Base-by-base conservation (phyloP, 2,113 vertebrate species). In the Amblyopsis rosae region DNA sequence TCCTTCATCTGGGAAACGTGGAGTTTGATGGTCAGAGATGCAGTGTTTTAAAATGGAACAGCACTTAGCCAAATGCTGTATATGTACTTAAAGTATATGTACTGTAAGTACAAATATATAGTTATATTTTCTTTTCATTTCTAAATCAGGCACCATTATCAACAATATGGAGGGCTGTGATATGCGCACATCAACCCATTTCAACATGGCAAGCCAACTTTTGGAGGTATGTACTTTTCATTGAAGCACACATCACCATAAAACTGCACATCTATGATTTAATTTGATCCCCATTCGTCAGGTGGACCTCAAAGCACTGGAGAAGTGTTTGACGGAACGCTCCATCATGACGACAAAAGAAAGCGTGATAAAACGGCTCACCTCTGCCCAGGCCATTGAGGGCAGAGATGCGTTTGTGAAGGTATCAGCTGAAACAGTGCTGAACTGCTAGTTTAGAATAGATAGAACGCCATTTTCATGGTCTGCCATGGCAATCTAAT, bases 341-440 rank as follows among this genome's bases (percentile, higher is more conserved):
- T 95, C 94, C 58, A 94, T 99, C 78, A 91, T 93, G 83, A 92
- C 96, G 32, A 91, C 92, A 13, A 95, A 93, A 73, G 98, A 99
- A 73, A 91, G 84, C 0, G 94, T 99, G 65, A 93, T 92, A 79
- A 96, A 91, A 71, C 89, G 88, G 35, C 89, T 98, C 81, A 96
- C 88, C 33, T 62, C 92, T 1, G 45, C 57, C 19, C 96, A 98
- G 88, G 96, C 98, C 3, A 71, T 92, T 17, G 95, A 94, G 13
- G 93, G 95, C 61, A 94, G 93, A 73, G 95, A 99, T 4, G 97
- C 96, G 49, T 96, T 99, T 74, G 93, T 95, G 77, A 99, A 99
- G 93, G 98, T 99, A 17, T 35, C 19, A 46, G 49, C 58, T 35
- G 46, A 60, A 47, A 64, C 32, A 26, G 26, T 26, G 26, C 26